A percentile compares a stretch with the other conserved stretches of the same genome.
These are phyloP conservation scores for Phortica okadai DNA, from an alignment of 2,888 invertebrate genomes.

Conservation along the genomic window DNA sequence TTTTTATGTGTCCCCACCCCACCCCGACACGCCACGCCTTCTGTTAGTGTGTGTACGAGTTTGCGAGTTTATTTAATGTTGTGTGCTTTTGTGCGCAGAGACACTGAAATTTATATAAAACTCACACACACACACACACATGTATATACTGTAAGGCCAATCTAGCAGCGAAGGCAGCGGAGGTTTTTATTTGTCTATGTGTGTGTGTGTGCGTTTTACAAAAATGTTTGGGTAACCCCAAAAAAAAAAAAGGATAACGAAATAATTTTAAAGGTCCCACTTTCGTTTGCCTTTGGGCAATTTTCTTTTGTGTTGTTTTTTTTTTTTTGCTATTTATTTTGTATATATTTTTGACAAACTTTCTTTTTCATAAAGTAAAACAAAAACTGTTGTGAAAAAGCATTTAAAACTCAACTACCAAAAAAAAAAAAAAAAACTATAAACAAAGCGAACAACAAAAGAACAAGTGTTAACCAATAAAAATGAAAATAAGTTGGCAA, in stretches of 20 bases:
- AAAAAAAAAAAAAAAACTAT: background rate
- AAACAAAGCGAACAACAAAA: conserved; percentile 1
- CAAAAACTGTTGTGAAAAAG: background rate
- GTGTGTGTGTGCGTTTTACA: background rate
- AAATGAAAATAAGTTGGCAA: background rate
- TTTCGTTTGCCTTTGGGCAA: background rate
- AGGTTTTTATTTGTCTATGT: background rate
- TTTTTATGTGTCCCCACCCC: background rate
- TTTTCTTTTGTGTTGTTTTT: background rate
- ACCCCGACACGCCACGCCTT: background rate
- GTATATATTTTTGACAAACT: background rate
- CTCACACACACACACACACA: conserved; percentile 15
- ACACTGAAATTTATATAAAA: conserved; percentile 15
- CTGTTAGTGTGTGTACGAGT: background rate
- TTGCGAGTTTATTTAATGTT: conserved; percentile 20
- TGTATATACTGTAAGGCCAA: background rate
- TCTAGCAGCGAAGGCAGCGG: too few species aligned
- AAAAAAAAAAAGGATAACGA: conserved; percentile 29
- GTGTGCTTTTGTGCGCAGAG: conserved; percentile 11
- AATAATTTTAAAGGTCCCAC: conserved; percentile 22
- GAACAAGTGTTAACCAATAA: background rate
- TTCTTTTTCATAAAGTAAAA: background rate
- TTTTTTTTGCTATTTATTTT: background rate
- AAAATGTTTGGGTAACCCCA: background rate
- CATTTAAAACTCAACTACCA: background rate